Percentiles rank a stretch among this genome's conserved stretches.
phyloP scores from a whole-genome alignment of 2,113 vertebrate genomes.

The Calyptomena viridis region DNA sequence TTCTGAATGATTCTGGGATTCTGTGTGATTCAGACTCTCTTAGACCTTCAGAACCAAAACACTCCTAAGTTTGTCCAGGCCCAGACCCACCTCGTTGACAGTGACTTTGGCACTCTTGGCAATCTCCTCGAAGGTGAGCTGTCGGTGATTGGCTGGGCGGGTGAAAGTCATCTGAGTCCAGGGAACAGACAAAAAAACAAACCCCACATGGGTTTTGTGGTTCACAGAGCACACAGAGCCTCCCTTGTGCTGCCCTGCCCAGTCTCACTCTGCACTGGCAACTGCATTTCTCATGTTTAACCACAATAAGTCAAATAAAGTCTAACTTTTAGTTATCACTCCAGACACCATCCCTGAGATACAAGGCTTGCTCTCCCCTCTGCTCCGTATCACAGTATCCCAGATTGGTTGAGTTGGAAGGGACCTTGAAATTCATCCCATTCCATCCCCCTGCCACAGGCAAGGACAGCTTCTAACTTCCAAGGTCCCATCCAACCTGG shows the following conservation, averaged over 20 bases:
- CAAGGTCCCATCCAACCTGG: fast-evolving
- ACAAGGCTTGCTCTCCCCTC: not conserved
- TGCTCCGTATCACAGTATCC: not conserved
- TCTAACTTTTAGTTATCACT: not conserved
- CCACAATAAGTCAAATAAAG: not conserved
- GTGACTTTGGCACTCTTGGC: conserved; percentile 90
- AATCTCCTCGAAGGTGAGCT: conserved; percentile 96
- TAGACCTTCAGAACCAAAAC: not conserved
- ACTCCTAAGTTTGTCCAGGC: fast-evolving
- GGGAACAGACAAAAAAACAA: not conserved
- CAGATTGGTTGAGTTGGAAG: not conserved
- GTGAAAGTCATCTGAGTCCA: conserved; percentile 94
- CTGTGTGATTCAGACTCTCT: not conserved
- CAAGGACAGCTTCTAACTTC: not conserved
- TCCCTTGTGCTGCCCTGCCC: not conserved
- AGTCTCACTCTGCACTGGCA: not conserved
- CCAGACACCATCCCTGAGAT: not conserved
- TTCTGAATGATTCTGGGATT: not conserved
- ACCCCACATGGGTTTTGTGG: not conserved
- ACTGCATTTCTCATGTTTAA: not conserved
- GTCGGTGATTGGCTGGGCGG: conserved; percentile 93
- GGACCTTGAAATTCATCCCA: not conserved
- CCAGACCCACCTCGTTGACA: conserved; percentile 83
- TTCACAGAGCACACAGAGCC: not conserved
- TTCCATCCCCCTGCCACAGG: not conserved